Evolutionary conservation across 2,888 invertebrate genomes (phyloP), one percentile per base, ranked within the genome.

Genomic region (Theretra japonica): DNA sequence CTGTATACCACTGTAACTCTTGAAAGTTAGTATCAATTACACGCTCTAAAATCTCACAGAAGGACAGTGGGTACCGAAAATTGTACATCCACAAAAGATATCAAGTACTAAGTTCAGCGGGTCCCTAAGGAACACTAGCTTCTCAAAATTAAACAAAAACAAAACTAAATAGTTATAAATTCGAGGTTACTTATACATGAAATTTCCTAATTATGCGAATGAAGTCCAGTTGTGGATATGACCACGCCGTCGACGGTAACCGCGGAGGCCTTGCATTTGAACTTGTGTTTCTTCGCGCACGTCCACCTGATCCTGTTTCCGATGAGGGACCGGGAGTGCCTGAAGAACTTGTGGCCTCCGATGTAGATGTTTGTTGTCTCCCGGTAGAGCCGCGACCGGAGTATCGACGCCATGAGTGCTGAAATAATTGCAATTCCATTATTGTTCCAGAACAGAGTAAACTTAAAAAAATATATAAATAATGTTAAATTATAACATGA

Each of bases 281-380:
- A 86, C 75, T 90, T 92, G 68, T 93, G 90, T 79, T 93, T 93
- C 82, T 92, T 92, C 2, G 92, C 85, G 75, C 94, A 94, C 0
- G 91, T 91, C 94, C 94, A 94, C 53, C 94, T 81, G 75, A 93
- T 91, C 53, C 93, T 86, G 75, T 93, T 88, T 0, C 93, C 93
- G 70, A 90, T 83, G 17, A 92, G 82, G 0, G 92, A 91, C 3
- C 93, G 81, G 0, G 93, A 94, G 75, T 94, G 93, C 48, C 93
- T 83, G 79, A 90, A 92, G 83, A 90, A 93, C 76, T 93, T 93
- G 79, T 91, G 90, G 0, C 91, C 92, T 21, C 88, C 92, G 5
- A 93, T 89, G 73, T 78, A 86, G 17, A 93, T 93, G 71, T 91
- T 90, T 0, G 90, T 93, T 0, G 88, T 83, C 71, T 90, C 90